Conservation (phyloP, 1,140 invertebrate genomes). For the Pseudomyrmex dendroicus region DNA sequence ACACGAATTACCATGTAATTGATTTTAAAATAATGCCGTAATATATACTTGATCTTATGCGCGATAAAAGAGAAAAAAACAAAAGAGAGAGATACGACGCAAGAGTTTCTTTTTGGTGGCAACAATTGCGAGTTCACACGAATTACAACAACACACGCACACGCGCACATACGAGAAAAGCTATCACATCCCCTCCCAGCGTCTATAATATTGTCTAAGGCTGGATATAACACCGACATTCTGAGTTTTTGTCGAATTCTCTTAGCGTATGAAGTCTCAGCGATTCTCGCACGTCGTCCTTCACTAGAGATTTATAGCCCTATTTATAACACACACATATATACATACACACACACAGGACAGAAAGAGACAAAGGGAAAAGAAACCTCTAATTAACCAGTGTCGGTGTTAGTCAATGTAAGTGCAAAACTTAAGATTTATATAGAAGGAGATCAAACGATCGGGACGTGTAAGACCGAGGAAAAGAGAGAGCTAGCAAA, state of each 20-base stretch:
- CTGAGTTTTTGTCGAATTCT: slow-evolving; percentile 37
- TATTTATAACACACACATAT: neutral
- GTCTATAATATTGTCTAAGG: slow-evolving; percentile 53
- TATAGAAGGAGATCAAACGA: slow-evolving; percentile 48
- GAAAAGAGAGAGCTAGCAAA: slow-evolving; percentile 45
- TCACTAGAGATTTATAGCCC: slow-evolving; percentile 34
- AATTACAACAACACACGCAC: slow-evolving; percentile 18
- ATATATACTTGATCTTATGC: slow-evolving; percentile 69
- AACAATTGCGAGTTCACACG: neutral
- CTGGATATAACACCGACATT: slow-evolving; percentile 46
- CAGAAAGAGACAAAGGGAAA: neutral
- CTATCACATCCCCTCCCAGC: slow-evolving; percentile 22
- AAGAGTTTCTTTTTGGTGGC: slow-evolving; percentile 40
- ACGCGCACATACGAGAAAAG: slow-evolving; percentile 6
- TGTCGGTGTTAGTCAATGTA: slow-evolving; percentile 46
- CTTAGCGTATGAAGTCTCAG: slow-evolving; percentile 22
- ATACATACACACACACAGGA: too few relatives aligned
- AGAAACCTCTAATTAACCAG: slow-evolving; percentile 41
- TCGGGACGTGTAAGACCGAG: slow-evolving; percentile 17
- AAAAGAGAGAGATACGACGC: slow-evolving; percentile 47
- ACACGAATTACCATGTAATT: slow-evolving; percentile 70
- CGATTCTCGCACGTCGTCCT: slow-evolving; percentile 18
- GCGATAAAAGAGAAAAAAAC: slow-evolving; percentile 46
- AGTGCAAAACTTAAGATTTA: slow-evolving; percentile 46
- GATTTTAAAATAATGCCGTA: slow-evolving; percentile 68